Percentiles rank a stretch among this genome's conserved stretches.
phyloP scores from a whole-genome alignment of 2,797 vertebrate species.

The Myotis myotis region DNA sequence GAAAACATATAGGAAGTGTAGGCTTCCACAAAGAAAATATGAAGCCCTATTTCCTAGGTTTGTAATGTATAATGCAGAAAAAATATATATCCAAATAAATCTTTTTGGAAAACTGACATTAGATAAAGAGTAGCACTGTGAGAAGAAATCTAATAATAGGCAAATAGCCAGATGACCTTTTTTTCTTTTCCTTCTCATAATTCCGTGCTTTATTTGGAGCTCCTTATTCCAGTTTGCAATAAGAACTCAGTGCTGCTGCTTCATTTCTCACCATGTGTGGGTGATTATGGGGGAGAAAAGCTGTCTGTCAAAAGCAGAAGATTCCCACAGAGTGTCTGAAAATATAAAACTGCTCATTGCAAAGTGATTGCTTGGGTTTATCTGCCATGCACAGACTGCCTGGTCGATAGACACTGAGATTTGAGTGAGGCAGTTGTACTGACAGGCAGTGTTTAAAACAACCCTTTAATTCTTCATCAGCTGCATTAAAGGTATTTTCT shows the following conservation, averaged over 20 bases:
- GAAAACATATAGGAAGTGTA: not conserved
- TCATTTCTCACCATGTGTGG: not conserved
- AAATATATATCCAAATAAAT: not conserved
- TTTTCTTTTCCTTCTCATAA: not conserved
- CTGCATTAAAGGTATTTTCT: not conserved
- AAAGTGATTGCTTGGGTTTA: conserved; percentile 49
- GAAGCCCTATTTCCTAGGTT: not conserved
- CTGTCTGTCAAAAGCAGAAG: conserved; percentile 69
- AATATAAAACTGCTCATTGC: conserved; percentile 36
- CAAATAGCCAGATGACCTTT: not conserved
- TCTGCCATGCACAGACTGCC: conserved; percentile 36
- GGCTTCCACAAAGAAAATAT: not conserved
- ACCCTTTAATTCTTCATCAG: not conserved
- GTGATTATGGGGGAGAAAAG: conserved; percentile 42
- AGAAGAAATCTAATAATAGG: not conserved
- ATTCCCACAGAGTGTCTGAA: conserved; percentile 46
- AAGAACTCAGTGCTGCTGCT: not conserved
- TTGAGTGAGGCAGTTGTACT: conserved; percentile 19
- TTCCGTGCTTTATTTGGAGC: not conserved
- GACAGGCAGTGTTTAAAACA: conserved; percentile 20
- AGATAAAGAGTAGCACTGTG: not conserved
- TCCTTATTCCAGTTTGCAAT: not conserved
- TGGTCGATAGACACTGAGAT: conserved; percentile 27
- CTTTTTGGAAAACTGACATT: not conserved
- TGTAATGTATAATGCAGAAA: not conserved